Conservation (phyloP, 2,888 invertebrate genomes). For the Drosophila pegasa region DNA sequence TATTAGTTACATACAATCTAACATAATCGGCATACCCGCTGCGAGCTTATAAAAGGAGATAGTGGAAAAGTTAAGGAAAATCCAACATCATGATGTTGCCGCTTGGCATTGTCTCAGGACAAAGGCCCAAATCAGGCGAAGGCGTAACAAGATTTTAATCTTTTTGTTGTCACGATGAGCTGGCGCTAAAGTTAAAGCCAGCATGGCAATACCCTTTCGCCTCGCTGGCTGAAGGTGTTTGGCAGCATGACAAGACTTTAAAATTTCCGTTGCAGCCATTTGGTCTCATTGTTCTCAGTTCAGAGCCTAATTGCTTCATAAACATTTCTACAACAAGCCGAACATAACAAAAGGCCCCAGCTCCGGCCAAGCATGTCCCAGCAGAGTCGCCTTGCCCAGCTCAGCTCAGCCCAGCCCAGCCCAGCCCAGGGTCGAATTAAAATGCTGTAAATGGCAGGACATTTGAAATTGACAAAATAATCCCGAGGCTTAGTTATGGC, state of each 20-base stretch:
- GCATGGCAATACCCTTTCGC: slow-evolving; percentile 50
- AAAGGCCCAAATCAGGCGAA: slow-evolving; percentile 66
- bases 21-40: too few species aligned
- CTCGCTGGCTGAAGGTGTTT: slow-evolving; percentile 36
- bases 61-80: slow-evolving; percentile 20
- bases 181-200: slow-evolving; percentile 65
- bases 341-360: slow-evolving; percentile 58
- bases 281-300: slow-evolving; percentile 73
- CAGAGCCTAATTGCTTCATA: slow-evolving; percentile 81
- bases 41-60: too few species aligned
- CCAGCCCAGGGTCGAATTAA: slow-evolving; percentile 59
- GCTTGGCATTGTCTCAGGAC: slow-evolving; percentile 37
- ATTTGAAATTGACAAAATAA: slow-evolving; percentile 82
- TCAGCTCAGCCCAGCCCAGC: background rate
- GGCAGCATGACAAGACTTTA: slow-evolving; percentile 60
- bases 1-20: background rate
- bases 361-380: background rate
- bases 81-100: slow-evolving; percentile 41
- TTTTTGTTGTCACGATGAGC: slow-evolving; percentile 71
- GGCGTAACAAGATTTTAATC: slow-evolving; percentile 77
- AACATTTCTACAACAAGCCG: slow-evolving; percentile 75
- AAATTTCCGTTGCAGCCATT: slow-evolving; percentile 74
- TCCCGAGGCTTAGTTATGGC: slow-evolving; percentile 77
- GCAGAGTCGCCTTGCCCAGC: background rate
- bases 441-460: slow-evolving; percentile 80